A percentile compares a stretch with the other conserved stretches of the same genome.
Evolutionary conservation across 1,140 invertebrate genomes (phyloP).

Genomic region (Araneus ventricosus): DNA sequence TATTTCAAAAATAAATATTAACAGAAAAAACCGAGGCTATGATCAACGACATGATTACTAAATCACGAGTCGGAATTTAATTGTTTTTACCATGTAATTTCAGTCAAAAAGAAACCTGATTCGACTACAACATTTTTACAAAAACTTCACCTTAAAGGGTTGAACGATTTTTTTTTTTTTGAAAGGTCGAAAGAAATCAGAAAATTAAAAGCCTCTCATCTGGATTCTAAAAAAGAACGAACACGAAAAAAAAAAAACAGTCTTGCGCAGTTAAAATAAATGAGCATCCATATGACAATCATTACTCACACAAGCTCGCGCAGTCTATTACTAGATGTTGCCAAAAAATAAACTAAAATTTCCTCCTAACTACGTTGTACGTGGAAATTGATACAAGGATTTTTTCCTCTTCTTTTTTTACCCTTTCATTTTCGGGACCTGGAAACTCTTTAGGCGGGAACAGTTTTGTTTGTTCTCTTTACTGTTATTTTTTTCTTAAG

Average conservation of each 20-base stretch:
- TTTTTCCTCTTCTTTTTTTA: neutral
- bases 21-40: neutral
- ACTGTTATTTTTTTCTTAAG: constrained; percentile 3
- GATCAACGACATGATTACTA: neutral
- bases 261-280: constrained; percentile 49
- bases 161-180: neutral
- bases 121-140: neutral
- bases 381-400: constrained; percentile 64
- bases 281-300: constrained; percentile 53
- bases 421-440: neutral
- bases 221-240: neutral
- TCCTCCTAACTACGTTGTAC: constrained; percentile 46
- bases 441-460: constrained; percentile 50
- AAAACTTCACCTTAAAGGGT: constrained; percentile 32
- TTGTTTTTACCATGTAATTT: constrained; percentile 29
- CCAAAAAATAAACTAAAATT: constrained; percentile 36
- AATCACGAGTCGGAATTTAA: constrained; percentile 16
- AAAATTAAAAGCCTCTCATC: constrained; percentile 60
- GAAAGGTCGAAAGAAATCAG: constrained; percentile 7
- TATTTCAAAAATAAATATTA: neutral
- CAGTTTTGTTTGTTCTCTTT: constrained; percentile 42
- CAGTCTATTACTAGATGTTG: constrained; percentile 55
- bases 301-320: constrained; percentile 60
- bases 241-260: neutral
- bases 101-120: neutral